These are phyloP conservation scores for Semotilus atromaculatus DNA, from an alignment of 2,797 vertebrate genomes.

Conservation along the genomic window DNA sequence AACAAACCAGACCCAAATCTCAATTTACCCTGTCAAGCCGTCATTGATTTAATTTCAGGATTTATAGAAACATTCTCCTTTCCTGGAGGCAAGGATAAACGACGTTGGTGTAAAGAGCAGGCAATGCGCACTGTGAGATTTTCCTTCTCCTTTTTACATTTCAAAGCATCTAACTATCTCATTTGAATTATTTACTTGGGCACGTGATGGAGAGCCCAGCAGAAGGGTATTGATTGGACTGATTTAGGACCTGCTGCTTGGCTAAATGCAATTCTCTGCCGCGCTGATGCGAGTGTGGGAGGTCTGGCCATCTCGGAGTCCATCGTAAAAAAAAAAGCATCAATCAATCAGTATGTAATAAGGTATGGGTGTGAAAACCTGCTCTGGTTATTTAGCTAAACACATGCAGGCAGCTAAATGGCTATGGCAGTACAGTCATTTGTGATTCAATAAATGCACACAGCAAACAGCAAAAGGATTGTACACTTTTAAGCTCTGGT, in stretches of 20 bases:
- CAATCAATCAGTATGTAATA: conserved; percentile 59
- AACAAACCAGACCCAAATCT: conserved; percentile 75
- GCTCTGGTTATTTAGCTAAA: conserved; percentile 52
- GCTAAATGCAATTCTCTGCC: conserved; percentile 70
- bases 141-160: conserved; percentile 71
- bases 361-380: conserved; percentile 54
- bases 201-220: conserved; percentile 73
- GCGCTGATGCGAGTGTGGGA: conserved; percentile 59
- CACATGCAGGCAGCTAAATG: conserved; percentile 41
- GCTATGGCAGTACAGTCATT: conserved; percentile 27
- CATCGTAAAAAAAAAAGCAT: conserved; percentile 57
- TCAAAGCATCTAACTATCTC: conserved; percentile 72
- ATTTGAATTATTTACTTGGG: conserved; percentile 81
- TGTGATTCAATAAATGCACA: conserved; percentile 32
- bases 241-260: conserved; percentile 76
- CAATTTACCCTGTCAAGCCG: conserved; percentile 69
- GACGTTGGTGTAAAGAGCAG: conserved; percentile 62
- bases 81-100: conserved; percentile 59
- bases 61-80: conserved; percentile 63
- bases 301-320: conserved; percentile 65
- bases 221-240: conserved; percentile 74
- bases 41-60: conserved; percentile 73
- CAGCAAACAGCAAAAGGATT: conserved; percentile 4
- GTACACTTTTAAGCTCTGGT: background rate
- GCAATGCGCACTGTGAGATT: conserved; percentile 65